Conservation (phyloP, 2,888 invertebrate genomes). For the Drosophila yooni region DNA sequence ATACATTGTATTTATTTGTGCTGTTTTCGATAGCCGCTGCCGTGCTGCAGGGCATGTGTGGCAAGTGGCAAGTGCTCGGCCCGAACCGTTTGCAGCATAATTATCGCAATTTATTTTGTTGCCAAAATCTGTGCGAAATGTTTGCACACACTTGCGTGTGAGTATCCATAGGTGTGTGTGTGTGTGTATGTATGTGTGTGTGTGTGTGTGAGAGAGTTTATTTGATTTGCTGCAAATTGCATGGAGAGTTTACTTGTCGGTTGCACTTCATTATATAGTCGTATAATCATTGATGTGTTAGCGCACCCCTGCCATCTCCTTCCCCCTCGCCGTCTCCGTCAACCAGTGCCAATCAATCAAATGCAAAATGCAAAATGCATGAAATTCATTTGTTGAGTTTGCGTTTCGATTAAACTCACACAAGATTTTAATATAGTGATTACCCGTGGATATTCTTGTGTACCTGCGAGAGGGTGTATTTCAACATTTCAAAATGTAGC, state of each 20-base stretch:
- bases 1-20: conserved; percentile 75
- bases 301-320: background rate
- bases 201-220: background rate
- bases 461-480: background rate
- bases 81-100: conserved; percentile 58
- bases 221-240: conserved; percentile 67
- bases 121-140: conserved; percentile 69
- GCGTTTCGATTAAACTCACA: conserved; percentile 43
- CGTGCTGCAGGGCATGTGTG: conserved; percentile 36
- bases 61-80: conserved; percentile 24
- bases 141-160: conserved; percentile 37
- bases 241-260: conserved; percentile 57
- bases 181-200: conserved; percentile 6
- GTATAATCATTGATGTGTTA: conserved; percentile 31
- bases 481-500: conserved; percentile 11
- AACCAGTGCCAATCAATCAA: conserved; percentile 61
- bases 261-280: conserved; percentile 67
- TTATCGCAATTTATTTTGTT: conserved; percentile 75
- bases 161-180: conserved; percentile 1
- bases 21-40: conserved; percentile 58
- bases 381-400: conserved; percentile 50
- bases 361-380: conserved; percentile 41
- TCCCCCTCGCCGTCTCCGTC: background rate
- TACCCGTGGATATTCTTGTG: background rate
- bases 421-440: conserved; percentile 1